Evolutionary conservation across 1,140 invertebrate genomes (phyloP), one percentile per base, ranked within the genome.

Genomic region (Conus ventricosus): DNA sequence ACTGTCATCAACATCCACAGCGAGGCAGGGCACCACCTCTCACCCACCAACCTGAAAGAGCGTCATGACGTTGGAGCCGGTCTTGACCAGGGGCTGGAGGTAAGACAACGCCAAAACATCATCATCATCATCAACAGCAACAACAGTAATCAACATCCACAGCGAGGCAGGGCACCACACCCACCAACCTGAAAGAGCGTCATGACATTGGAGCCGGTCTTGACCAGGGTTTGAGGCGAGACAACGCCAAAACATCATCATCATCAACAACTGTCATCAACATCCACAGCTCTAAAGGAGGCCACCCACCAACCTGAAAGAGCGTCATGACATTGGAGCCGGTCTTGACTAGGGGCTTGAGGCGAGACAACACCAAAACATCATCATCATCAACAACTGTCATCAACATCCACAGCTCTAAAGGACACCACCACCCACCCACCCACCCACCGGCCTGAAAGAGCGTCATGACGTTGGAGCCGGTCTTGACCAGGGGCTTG

Each of bases 401-500:
- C 39, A 39, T 39, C 39, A 39, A 39, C 39, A 39, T 39, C 0
- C 39, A 39, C 39, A 39, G 39, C 39, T 39, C 39, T 39, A 39
- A 39, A 39, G 39, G 39, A 39, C 39, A 39, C 39, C 39, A 60
- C 8, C 25, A 85, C 8, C 67, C 15, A 0, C 67, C 17, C 6
- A 20, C 15, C 23, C 60, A 80, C 39, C 76, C 8, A 60, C 84
- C 67, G 25, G 91, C 91, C 90, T 97, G 96, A 95, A 99, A 99
- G 95, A 99, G 98, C 91, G 98, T 97, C 96, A 97, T 97, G 5
- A 98, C 98, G 20, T 98, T 95, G 0, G 97, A 98, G 23, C 98
- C 98, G 92, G 98, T 98, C 94, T 98, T 97, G 5, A 99, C 98
- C 95, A 99, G 98, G 5, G 97, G 98, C 95, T 99, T 88, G 57